Evolutionary conservation across 1,140 invertebrate species (phyloP).

Genomic region (Laodelphax striatellus): DNA sequence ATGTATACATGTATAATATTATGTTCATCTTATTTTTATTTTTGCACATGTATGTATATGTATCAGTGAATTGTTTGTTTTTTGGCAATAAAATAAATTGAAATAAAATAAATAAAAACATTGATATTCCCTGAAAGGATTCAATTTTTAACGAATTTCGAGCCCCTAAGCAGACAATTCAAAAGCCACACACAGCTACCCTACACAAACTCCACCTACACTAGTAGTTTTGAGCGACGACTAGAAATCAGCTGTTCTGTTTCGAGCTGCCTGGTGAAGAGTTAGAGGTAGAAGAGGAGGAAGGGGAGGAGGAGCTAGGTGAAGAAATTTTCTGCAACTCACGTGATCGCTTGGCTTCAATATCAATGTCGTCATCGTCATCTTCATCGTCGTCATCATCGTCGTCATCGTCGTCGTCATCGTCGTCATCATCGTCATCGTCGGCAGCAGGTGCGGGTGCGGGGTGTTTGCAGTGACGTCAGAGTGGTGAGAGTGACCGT

Average conservation of each 20-base stretch:
- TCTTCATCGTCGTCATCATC: slow-evolving; percentile 54
- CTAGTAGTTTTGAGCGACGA: no score
- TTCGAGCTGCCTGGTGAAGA: not conserved
- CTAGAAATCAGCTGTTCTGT: not conserved
- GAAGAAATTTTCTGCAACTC: slow-evolving; percentile 40
- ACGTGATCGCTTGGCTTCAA: slow-evolving; percentile 56
- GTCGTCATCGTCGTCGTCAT: slow-evolving; percentile 62
- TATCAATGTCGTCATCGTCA: slow-evolving; percentile 48
- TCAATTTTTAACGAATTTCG: no score
- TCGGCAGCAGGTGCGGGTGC: slow-evolving; percentile 30
- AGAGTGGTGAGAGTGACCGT: slow-evolving; percentile 31
- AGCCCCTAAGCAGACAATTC: no score
- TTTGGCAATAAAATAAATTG: no score
- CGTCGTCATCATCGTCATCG: slow-evolving; percentile 50
- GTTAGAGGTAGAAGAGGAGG: not conserved
- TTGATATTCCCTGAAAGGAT: no score
- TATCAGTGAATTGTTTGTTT: no score
- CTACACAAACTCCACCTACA: no score
- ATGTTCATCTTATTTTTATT: no score
- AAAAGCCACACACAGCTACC: no score
- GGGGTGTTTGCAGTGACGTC: slow-evolving; percentile 27
- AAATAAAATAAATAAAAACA: no score
- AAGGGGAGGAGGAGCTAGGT: not conserved
- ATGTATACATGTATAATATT: no score
- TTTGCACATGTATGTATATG: no score